Conservation (phyloP, 1,140 invertebrate genomes). For the Dolichoris vasculosae region DNA sequence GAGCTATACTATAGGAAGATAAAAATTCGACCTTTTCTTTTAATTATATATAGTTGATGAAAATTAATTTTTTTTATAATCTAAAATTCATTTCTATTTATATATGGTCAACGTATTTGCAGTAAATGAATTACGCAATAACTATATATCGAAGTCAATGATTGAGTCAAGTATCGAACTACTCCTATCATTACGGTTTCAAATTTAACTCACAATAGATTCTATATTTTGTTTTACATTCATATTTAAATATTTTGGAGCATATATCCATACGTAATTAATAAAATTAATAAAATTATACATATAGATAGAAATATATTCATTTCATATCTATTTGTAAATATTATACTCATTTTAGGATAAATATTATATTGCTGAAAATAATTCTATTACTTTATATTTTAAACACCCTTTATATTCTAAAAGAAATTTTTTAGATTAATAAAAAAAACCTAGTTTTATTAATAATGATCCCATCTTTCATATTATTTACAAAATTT, state of each 20-base stretch:
- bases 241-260: neutral
- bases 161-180: constrained; percentile 38
- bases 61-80: too few relatives aligned
- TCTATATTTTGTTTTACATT: constrained; percentile 4
- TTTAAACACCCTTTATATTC: too few relatives aligned
- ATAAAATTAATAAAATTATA: neutral
- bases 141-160: neutral
- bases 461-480: too few relatives aligned
- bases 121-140: neutral
- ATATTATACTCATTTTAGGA: too few relatives aligned
- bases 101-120: neutral
- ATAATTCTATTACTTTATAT: too few relatives aligned
- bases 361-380: too few relatives aligned
- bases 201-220: constrained; percentile 33
- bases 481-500: too few relatives aligned
- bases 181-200: constrained; percentile 41
- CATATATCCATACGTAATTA: neutral
- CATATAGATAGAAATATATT: too few relatives aligned
- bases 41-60: constrained; percentile 30
- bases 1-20: constrained; percentile 37
- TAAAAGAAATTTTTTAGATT: too few relatives aligned
- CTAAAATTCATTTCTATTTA: constrained; percentile 42
- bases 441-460: too few relatives aligned
- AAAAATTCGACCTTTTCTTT: constrained; percentile 26
- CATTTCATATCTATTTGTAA: too few relatives aligned